Conservation (phyloP, 1,140 invertebrate genomes). For the Ostrea edulis region DNA sequence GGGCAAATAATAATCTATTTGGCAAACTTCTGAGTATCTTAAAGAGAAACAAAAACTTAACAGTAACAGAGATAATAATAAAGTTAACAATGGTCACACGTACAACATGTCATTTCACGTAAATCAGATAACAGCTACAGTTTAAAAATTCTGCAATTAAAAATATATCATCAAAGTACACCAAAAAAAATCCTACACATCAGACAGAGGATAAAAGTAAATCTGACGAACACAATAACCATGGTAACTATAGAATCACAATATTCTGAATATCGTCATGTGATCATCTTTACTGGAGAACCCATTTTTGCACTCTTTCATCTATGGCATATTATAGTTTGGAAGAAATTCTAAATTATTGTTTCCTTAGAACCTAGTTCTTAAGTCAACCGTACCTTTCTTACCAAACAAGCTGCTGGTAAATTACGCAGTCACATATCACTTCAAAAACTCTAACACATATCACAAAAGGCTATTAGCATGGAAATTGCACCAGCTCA, state of each 20-base stretch:
- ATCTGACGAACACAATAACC: not conserved
- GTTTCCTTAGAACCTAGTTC: not conserved
- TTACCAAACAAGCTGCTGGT: not conserved
- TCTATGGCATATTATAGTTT: not conserved
- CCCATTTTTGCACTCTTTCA: not conserved
- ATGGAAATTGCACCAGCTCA: not conserved
- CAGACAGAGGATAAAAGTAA: not conserved
- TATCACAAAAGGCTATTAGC: not conserved
- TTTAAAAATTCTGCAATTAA: not conserved
- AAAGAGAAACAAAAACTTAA: constrained; percentile 1
- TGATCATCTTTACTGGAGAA: not conserved
- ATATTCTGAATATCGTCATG: not conserved
- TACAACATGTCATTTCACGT: not conserved
- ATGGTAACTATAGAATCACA: not conserved
- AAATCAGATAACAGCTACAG: not conserved
- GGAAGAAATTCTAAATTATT: not conserved
- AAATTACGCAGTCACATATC: not conserved
- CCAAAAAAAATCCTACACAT: not conserved
- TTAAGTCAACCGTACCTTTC: not conserved
- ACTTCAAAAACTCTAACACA: not conserved
- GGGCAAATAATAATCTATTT: constrained; percentile 9
- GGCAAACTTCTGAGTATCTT: constrained; percentile 18
- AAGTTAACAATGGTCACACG: constrained; percentile 10
- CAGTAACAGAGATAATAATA: constrained; percentile 19
- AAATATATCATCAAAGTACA: not conserved